A percentile compares a stretch with the other conserved stretches of the same genome.
Evolutionary conservation across 2,113 vertebrate species (phyloP).

Genomic region (Alligator mississippiensis): DNA sequence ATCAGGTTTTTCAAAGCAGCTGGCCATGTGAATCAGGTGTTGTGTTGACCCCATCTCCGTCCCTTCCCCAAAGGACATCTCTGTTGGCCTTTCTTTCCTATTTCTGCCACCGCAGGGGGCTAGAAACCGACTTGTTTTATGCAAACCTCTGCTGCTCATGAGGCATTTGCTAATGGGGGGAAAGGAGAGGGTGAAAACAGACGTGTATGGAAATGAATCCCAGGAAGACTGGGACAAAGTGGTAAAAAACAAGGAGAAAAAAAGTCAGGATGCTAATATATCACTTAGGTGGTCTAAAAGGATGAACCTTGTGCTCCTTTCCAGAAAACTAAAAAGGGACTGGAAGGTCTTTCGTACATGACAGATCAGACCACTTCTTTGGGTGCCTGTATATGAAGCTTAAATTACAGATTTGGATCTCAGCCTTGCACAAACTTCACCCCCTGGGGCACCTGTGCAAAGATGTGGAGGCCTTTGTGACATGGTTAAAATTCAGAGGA

Average conservation of each 20-base stretch:
- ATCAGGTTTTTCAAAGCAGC: background rate
- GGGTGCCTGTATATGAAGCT: background rate
- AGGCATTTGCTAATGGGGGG: background rate
- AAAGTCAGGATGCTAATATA: background rate
- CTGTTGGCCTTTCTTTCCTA: background rate
- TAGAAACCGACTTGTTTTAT: background rate
- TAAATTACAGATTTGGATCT: background rate
- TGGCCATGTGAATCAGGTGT: background rate
- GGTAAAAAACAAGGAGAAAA: background rate
- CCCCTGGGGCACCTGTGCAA: background rate
- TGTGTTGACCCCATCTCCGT: background rate
- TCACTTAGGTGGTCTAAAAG: background rate
- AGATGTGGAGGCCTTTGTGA: background rate
- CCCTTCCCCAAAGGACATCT: background rate
- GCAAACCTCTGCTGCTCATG: background rate
- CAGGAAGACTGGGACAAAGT: background rate
- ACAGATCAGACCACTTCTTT: background rate
- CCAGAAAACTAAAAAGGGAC: background rate
- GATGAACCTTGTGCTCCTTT: background rate
- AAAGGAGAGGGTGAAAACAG: background rate
- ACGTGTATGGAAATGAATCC: background rate
- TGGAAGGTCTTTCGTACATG: background rate
- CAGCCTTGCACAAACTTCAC: background rate
- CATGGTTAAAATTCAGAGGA: background rate
- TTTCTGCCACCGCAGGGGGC: background rate